A percentile compares a stretch with the other conserved stretches of the same genome.
Conservation (phyloP, 2,797 vertebrate genomes). For the Triplophysa yarkandensis region DNA sequence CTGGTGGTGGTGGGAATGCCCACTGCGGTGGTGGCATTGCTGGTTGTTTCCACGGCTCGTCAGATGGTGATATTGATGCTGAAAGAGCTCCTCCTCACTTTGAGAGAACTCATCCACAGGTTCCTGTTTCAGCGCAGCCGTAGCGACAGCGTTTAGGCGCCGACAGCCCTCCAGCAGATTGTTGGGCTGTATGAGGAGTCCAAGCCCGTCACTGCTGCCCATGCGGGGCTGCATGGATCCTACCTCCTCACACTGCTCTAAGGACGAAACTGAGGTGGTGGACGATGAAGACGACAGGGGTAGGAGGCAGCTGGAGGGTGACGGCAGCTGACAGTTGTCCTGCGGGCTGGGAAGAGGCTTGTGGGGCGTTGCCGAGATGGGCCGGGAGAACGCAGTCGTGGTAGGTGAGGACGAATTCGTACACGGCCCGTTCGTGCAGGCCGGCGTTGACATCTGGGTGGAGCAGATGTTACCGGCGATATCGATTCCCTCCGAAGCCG, state of each 20-base stretch:
- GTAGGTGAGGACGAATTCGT: constrained; percentile 77
- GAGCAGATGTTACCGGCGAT: constrained; percentile 86
- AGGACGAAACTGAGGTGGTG: constrained; percentile 78
- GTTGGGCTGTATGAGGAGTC: constrained; percentile 73
- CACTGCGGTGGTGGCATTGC: constrained; percentile 69
- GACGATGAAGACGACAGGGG: constrained; percentile 75
- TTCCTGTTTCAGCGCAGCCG: constrained; percentile 85
- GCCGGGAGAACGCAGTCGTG: constrained; percentile 65
- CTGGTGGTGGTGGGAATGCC: constrained; percentile 69
- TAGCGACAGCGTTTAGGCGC: constrained; percentile 69
- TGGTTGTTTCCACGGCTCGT: constrained; percentile 74
- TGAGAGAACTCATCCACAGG: constrained; percentile 86
- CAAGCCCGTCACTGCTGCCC: constrained; percentile 75
- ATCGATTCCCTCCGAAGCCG: constrained; percentile 76
- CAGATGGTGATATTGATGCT: constrained; percentile 78
- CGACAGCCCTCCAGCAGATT: constrained; percentile 72
- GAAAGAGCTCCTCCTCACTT: constrained; percentile 80
- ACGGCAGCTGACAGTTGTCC: constrained; percentile 80
- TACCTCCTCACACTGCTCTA: constrained; percentile 79
- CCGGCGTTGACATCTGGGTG: constrained; percentile 87
- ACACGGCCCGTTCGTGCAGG: constrained; percentile 86
- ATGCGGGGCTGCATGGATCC: constrained; percentile 78
- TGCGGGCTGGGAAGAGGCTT: constrained; percentile 70
- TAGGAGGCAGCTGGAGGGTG: constrained; percentile 66
- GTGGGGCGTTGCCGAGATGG: constrained; percentile 60